Conservation (phyloP, 2,113 vertebrate genomes). For the Otis tarda region DNA sequence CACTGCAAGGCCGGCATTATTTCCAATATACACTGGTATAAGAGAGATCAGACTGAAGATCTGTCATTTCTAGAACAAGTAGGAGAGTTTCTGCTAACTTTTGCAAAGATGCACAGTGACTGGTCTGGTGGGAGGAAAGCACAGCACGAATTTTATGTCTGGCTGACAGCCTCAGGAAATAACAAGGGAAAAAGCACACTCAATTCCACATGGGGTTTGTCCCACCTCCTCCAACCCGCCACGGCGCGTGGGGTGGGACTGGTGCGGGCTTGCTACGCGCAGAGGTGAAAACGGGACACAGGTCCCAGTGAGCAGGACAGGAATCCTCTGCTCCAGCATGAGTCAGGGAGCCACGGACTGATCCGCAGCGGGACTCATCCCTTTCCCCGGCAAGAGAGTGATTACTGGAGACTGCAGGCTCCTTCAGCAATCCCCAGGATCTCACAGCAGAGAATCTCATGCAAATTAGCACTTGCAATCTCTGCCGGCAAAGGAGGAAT, state of each 20-base stretch:
- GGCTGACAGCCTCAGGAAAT: constrained; percentile 4
- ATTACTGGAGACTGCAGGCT: background rate
- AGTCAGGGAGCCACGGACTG: background rate
- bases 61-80: background rate
- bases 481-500: background rate
- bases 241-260: background rate
- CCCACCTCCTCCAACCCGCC: background rate
- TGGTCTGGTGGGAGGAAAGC: constrained; percentile 22
- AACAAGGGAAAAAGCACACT: background rate
- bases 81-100: background rate
- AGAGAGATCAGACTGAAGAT: background rate
- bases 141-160: background rate
- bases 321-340: background rate
- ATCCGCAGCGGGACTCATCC: background rate
- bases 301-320: background rate
- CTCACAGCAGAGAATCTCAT: background rate
- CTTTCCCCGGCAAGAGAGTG: background rate
- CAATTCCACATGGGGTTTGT: background rate
- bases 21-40: background rate
- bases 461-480: constrained; percentile 9
- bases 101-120: background rate
- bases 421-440: background rate
- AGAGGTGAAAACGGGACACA: background rate
- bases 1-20: background rate
- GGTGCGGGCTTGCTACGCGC: background rate